phyloP scores from a whole-genome alignment of 1,140 invertebrate species.

The Rhopalosiphum maidis region DNA sequence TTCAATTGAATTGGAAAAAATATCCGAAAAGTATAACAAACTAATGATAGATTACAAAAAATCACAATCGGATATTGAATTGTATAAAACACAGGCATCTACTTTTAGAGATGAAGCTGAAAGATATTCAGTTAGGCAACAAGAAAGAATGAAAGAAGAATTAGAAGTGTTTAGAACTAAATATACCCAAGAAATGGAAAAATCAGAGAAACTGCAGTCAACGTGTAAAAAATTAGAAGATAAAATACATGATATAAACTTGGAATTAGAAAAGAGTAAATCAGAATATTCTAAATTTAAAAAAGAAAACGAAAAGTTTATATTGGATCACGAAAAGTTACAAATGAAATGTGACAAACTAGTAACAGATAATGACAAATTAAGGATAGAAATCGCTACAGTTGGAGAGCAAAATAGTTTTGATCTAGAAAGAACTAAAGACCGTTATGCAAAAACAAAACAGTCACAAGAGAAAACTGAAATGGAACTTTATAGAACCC shows the following conservation, averaged over 20 bases:
- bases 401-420: slow-evolving; percentile 64
- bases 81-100: slow-evolving; percentile 72
- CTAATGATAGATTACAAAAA: slow-evolving; percentile 81
- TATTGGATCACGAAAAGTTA: slow-evolving; percentile 86
- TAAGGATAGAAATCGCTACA: slow-evolving; percentile 69
- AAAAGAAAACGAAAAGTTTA: slow-evolving; percentile 76
- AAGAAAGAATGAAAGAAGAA: slow-evolving; percentile 81
- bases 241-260: slow-evolving; percentile 77
- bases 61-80: slow-evolving; percentile 78
- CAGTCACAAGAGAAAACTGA: slow-evolving; percentile 81
- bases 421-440: slow-evolving; percentile 83
- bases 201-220: slow-evolving; percentile 69
- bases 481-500: slow-evolving; percentile 81
- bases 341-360: slow-evolving; percentile 84
- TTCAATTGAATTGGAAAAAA: slow-evolving; percentile 86
- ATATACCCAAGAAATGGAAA: slow-evolving; percentile 87
- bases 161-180: slow-evolving; percentile 84
- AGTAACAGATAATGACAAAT: slow-evolving; percentile 76
- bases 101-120: slow-evolving; percentile 73
- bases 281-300: slow-evolving; percentile 83
- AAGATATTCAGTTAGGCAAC: slow-evolving; percentile 77
- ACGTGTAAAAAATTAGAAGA: slow-evolving; percentile 71
- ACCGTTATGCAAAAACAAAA: slow-evolving; percentile 85
- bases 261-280: slow-evolving; percentile 80
- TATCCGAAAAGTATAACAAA: slow-evolving; percentile 89